Evolutionary conservation across 2,797 vertebrate genomes (phyloP).

Genomic region (Pangasius larnaudii): DNA sequence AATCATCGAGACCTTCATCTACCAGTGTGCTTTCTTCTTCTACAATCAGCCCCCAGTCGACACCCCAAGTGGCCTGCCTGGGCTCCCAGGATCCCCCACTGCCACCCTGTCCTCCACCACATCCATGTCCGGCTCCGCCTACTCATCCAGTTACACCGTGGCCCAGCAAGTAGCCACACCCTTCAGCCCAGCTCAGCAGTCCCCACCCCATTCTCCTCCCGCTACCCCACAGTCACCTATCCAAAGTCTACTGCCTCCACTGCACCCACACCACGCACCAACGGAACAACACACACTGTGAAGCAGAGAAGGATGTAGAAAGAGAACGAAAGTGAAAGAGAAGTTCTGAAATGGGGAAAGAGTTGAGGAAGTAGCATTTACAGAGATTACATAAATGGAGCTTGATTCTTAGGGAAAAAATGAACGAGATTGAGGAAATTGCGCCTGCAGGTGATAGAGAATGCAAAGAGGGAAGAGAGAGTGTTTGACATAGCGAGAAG

Average conservation of each 20-base stretch:
- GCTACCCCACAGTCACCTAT: slow-evolving; percentile 84
- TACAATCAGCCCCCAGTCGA: slow-evolving; percentile 81
- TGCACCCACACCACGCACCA: slow-evolving; percentile 79
- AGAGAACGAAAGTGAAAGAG: slow-evolving; percentile 41
- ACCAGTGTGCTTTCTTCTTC: slow-evolving; percentile 90
- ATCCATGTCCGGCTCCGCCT: slow-evolving; percentile 60
- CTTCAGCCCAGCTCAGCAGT: slow-evolving; percentile 78
- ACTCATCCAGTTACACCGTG: slow-evolving; percentile 72
- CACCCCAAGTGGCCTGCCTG: slow-evolving; percentile 59
- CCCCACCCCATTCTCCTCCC: slow-evolving; percentile 86
- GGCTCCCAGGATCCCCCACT: slow-evolving; percentile 67
- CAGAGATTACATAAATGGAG: slow-evolving; percentile 53
- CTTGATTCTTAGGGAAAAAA: slow-evolving; percentile 44
- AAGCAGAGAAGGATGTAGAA: slow-evolving; percentile 63
- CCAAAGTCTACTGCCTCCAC: slow-evolving; percentile 78
- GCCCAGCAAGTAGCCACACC: slow-evolving; percentile 74
- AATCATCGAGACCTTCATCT: slow-evolving; percentile 98
- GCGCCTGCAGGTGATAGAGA: slow-evolving; percentile 34
- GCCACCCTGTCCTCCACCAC: slow-evolving; percentile 69
- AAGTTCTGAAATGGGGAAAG: slow-evolving; percentile 28
- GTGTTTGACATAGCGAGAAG: slow-evolving; percentile 42
- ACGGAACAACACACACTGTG: slow-evolving; percentile 89
- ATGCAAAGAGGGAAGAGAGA: slow-evolving; percentile 51
- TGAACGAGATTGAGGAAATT: slow-evolving; percentile 29
- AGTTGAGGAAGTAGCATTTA: slow-evolving; percentile 30